These are phyloP conservation scores for Rhabdomys dilectus DNA, from an alignment of 2,113 vertebrate species.

Conservation along the genomic window DNA sequence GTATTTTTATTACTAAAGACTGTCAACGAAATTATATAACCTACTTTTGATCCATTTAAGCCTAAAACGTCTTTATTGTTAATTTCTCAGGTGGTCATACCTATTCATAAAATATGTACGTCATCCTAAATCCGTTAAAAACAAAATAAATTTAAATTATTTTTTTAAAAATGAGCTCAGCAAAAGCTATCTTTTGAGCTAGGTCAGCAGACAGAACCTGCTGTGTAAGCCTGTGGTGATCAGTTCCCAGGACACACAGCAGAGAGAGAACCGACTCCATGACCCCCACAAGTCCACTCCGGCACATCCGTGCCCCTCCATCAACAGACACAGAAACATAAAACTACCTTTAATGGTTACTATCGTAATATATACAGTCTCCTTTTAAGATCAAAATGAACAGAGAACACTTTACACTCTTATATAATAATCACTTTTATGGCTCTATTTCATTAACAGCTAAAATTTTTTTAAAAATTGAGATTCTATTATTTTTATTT, in stretches of 20 bases:
- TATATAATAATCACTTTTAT: neutral
- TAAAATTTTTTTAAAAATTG: neutral
- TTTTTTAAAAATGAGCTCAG: neutral
- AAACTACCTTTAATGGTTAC: neutral
- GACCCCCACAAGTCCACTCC: neutral
- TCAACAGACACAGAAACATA: neutral
- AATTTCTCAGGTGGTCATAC: neutral
- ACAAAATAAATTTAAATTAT: neutral
- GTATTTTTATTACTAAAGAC: neutral
- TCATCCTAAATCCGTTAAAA: neutral
- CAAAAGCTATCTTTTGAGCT: neutral
- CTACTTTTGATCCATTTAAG: slow-evolving; percentile 3
- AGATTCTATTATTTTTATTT: neutral
- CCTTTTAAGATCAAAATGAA: neutral
- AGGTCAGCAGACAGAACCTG: neutral
- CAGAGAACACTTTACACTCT: neutral
- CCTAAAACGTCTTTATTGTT: neutral
- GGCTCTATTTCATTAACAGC: neutral
- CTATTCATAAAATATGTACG: neutral
- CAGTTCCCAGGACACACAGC: neutral
- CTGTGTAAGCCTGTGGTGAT: neutral
- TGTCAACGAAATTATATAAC: neutral
- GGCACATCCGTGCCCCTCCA: neutral
- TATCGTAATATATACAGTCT: neutral
- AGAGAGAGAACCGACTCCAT: neutral